Conservation (phyloP, 2,888 invertebrate species). For the Molanna angustata region DNA sequence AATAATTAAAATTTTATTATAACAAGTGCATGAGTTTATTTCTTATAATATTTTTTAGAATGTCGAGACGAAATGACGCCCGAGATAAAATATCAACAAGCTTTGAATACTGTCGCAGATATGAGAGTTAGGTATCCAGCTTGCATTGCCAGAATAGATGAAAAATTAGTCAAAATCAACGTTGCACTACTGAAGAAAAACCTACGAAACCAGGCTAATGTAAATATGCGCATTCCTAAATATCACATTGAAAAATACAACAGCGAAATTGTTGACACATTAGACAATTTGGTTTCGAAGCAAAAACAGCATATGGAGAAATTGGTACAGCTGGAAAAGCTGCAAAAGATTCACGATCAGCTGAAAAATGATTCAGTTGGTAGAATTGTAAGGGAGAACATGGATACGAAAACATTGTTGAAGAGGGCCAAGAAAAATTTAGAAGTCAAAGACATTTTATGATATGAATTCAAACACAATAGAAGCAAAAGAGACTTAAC, state of each 20-base stretch:
- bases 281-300: not conserved
- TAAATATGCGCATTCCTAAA: not conserved
- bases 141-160: slow-evolving; percentile 8
- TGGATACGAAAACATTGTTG: slow-evolving; percentile 15
- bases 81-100: slow-evolving; percentile 18
- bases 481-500: too few species aligned
- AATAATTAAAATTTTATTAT: too few species aligned
- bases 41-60: slow-evolving; percentile 2
- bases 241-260: not conserved
- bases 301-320: not conserved
- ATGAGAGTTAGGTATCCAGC: slow-evolving; percentile 13
- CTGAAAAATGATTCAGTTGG: slow-evolving; percentile 15
- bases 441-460: not conserved
- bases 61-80: slow-evolving; percentile 30
- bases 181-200: slow-evolving; percentile 6
- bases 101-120: slow-evolving; percentile 20
- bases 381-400: slow-evolving; percentile 11
- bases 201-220: not conserved
- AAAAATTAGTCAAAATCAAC: slow-evolving; percentile 16
- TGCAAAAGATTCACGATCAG: slow-evolving; percentile 15
- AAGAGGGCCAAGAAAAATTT: slow-evolving; percentile 10
- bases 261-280: not conserved
- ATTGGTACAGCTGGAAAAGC: not conserved
- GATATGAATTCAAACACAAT: not conserved
- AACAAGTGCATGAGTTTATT: too few species aligned